Evolutionary conservation across 1,140 invertebrate genomes (phyloP), one percentile per base, ranked within the genome.

Genomic region (Musca domestica): DNA sequence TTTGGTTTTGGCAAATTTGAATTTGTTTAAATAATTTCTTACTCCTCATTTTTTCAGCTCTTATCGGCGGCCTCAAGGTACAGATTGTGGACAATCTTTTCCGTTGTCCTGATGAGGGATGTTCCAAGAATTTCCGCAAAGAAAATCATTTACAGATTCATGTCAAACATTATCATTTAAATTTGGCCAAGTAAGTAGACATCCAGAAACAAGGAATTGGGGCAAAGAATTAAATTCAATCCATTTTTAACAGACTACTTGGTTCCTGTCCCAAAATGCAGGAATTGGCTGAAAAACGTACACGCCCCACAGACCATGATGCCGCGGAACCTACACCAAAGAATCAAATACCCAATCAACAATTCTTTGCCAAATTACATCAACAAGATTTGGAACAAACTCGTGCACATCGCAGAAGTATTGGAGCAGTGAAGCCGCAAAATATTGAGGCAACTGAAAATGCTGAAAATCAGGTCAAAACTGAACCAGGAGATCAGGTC

Each of bases 131-230:
- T 69, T 96, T 95, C 79, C 85, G 95, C 19, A 95, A 95, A 77
- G 93, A 95, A 74, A 94, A 92, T 72, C 85, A 96, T 25, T 82
- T 96, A 2, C 88, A 91, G 80, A 95, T 95, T 88, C 93, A 95
- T 74, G 90, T 95, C n/a, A 94, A 95, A 73, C 93, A 95, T 81
- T 95, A 95, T 76, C 93, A 95, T 83, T 87, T 89, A 1, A 92
- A 94, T 71, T 86, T 91, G 70, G 88, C 86, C 1, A 88, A 92
- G 79, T 81, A 67, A 71, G 73, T n/a, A n/a, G n/a, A n/a, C n/a
- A n/a, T n/a, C n/a, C n/a, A n/a, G n/a, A n/a, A n/a, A n/a, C n/a
- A n/a, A n/a, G n/a, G n/a, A n/a, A n/a, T n/a, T 7, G 49, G 49
- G 7, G 7, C 19, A 5, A 51, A 51, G 5, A 14, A 41, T 41